phyloP scores from a whole-genome alignment of 1,140 invertebrate genomes.

The Lucilia sericata region DNA sequence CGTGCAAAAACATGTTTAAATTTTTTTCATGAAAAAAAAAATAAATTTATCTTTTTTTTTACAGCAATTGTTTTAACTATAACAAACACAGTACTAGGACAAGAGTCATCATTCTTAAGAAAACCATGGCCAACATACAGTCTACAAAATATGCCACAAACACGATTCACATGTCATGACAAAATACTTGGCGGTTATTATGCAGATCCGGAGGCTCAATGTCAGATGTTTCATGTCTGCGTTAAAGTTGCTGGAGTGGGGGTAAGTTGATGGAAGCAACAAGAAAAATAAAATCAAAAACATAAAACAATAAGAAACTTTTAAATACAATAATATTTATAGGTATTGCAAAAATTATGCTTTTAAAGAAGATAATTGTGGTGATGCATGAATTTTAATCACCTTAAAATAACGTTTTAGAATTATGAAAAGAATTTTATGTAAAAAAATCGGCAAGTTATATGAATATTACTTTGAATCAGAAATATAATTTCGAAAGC shows the following conservation, averaged over 20 bases:
- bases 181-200: constrained; percentile 93
- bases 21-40: too few species aligned
- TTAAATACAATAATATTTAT: neutral
- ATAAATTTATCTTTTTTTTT: neutral
- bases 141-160: constrained; percentile 84
- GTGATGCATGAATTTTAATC: neutral
- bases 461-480: too few species aligned
- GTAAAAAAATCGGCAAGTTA: too few species aligned
- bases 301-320: neutral
- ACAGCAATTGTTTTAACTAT: constrained; percentile 47
- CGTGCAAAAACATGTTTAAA: too few species aligned
- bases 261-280: constrained; percentile 67
- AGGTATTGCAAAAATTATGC: too few species aligned
- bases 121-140: constrained; percentile 76
- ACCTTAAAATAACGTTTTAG: constrained; percentile 3
- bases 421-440: too few species aligned
- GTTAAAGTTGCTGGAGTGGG: constrained; percentile 83
- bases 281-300: too few species aligned
- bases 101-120: constrained; percentile 54
- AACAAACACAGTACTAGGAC: constrained; percentile 46
- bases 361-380: neutral
- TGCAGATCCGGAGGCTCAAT: constrained; percentile 89
- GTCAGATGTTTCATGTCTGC: constrained; percentile 93
- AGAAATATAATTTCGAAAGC: too few species aligned
- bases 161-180: constrained; percentile 86